Evolutionary conservation across 1,140 invertebrate genomes (phyloP).

Genomic region (Thaumetopoea pityocampa): DNA sequence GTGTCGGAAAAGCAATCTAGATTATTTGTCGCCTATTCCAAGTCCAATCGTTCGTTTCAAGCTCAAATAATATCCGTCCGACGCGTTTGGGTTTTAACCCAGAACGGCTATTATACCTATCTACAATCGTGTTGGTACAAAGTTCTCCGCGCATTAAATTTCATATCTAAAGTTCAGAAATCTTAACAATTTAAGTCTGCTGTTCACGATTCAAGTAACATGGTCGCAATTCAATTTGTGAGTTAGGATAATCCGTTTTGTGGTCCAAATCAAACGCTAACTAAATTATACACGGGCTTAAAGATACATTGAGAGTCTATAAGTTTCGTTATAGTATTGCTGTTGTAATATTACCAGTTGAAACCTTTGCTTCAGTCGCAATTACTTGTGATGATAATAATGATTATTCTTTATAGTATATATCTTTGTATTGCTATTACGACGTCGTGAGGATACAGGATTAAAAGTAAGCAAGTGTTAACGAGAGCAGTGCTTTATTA

Average conservation of each 20-base stretch:
- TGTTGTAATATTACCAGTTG: too few relatives aligned
- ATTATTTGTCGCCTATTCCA: constrained; percentile 11
- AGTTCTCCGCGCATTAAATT: constrained; percentile 7
- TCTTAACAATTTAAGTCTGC: constrained; percentile 5
- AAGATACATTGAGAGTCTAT: constrained; percentile 5
- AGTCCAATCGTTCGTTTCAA: constrained; percentile 12
- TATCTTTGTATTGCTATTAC: too few relatives aligned
- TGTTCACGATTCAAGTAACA: neutral
- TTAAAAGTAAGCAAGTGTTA: too few relatives aligned
- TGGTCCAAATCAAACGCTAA: constrained; percentile 8
- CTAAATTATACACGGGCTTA: neutral
- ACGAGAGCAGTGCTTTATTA: too few relatives aligned
- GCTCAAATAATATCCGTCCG: constrained; percentile 44
- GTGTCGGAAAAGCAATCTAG: constrained; percentile 5
- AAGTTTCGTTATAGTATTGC: too few relatives aligned
- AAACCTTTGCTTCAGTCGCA: too few relatives aligned
- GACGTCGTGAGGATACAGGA: too few relatives aligned
- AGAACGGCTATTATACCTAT: constrained; percentile 23
- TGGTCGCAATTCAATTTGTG: constrained; percentile 8
- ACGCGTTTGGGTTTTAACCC: constrained; percentile 38
- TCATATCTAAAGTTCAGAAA: constrained; percentile 14
- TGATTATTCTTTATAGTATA: too few relatives aligned
- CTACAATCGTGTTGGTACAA: constrained; percentile 8
- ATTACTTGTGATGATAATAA: too few relatives aligned
- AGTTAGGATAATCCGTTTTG: constrained; percentile 10